Evolutionary conservation across 2,797 vertebrate genomes (phyloP).

Genomic region (Anas bahamensis): DNA sequence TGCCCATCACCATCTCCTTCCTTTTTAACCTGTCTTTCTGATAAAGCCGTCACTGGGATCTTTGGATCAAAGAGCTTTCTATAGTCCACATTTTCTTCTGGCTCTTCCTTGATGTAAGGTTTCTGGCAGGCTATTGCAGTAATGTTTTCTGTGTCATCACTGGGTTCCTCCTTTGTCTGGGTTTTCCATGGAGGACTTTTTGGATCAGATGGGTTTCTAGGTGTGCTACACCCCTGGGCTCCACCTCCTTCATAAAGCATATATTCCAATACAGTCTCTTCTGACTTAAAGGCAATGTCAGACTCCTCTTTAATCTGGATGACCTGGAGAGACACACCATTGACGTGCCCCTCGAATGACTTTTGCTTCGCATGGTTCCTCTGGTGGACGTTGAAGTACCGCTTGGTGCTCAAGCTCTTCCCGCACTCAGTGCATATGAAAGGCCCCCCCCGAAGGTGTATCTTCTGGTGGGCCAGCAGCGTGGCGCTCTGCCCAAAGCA

Average conservation of each 20-base stretch:
- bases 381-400: neutral
- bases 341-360: fast-evolving
- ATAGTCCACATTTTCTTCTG: neutral
- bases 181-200: neutral
- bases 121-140: neutral
- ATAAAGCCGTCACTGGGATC: neutral
- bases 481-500: slow-evolving; percentile 25
- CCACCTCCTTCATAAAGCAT: neutral
- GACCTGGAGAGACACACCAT: neutral
- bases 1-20: neutral
- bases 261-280: neutral
- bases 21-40: neutral
- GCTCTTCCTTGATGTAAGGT: neutral
- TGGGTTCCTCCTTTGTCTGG: neutral
- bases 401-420: slow-evolving; percentile 32
- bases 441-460: neutral
- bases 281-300: neutral
- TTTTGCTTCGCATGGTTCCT: slow-evolving; percentile 8
- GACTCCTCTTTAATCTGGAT: neutral
- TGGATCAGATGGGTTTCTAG: neutral
- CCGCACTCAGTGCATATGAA: slow-evolving; percentile 11
- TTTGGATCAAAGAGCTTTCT: neutral
- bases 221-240: neutral
- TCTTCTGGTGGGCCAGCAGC: slow-evolving; percentile 13
- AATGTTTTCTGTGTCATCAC: neutral